Conservation (phyloP, 2,888 invertebrate species). For the Trichacis sp. region DNA sequence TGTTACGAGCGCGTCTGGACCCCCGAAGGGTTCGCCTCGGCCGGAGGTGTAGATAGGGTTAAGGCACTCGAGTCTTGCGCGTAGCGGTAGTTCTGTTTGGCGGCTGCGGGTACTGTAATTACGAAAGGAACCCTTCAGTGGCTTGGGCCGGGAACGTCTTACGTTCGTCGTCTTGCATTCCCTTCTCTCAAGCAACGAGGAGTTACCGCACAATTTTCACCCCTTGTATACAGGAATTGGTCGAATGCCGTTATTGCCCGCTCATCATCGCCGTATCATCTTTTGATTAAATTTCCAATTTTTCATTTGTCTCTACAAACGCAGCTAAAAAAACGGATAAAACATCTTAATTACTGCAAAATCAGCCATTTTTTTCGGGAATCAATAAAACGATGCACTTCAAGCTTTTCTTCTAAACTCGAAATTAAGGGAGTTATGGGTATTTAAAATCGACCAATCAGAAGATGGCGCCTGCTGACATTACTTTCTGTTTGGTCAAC, state of each 20-base stretch:
- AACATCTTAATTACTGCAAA: neutral
- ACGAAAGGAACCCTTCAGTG: slow-evolving; percentile 61
- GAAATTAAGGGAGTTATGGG: no score
- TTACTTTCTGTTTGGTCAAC: no score
- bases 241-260: slow-evolving; percentile 55
- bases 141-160: slow-evolving; percentile 66
- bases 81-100: slow-evolving; percentile 58
- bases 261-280: slow-evolving; percentile 23
- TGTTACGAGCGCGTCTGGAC: slow-evolving; percentile 37
- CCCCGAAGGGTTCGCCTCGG: slow-evolving; percentile 40
- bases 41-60: slow-evolving; percentile 57
- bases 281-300: slow-evolving; percentile 7
- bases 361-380: neutral
- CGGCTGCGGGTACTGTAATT: slow-evolving; percentile 67
- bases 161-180: slow-evolving; percentile 51
- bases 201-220: slow-evolving; percentile 42
- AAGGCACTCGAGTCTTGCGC: slow-evolving; percentile 48
- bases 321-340: no score
- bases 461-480: no score
- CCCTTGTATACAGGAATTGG: slow-evolving; percentile 49
- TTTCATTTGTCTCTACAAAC: no score
- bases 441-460: no score
- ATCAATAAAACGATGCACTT: slow-evolving; percentile 13
- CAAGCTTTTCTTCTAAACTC: no score
- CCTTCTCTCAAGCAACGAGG: slow-evolving; percentile 42